phyloP scores from a whole-genome alignment of 2,888 invertebrate species.

The Girardia tigrina region DNA sequence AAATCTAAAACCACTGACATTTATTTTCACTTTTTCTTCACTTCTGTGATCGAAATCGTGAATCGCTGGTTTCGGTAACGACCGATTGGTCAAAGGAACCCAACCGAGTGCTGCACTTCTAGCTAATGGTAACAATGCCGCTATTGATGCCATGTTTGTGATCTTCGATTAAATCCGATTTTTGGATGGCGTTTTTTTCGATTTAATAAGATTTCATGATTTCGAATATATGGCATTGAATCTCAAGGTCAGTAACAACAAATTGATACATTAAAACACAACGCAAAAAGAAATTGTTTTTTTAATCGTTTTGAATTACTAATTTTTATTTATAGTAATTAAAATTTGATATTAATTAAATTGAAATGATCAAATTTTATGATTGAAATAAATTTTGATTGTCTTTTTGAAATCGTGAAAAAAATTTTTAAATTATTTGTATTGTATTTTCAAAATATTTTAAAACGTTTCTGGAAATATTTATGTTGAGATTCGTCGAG shows the following conservation, averaged over 20 bases:
- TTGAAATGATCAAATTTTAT: too few species aligned
- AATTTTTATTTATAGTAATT: too few species aligned
- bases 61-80: slow-evolving; percentile 85
- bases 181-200: background rate
- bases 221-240: background rate
- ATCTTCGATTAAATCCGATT: background rate
- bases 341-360: too few species aligned
- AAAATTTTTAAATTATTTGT: too few species aligned
- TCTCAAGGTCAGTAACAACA: background rate
- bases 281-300: too few species aligned
- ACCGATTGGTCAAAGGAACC: slow-evolving; percentile 97
- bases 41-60: slow-evolving; percentile 58
- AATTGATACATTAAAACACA: background rate
- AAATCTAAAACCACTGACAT: slow-evolving; percentile 79
- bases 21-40: slow-evolving; percentile 91
- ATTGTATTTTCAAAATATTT: too few species aligned
- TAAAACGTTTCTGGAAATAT: too few species aligned
- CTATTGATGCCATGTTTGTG: slow-evolving; percentile 87
- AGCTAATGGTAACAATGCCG: slow-evolving; percentile 99
- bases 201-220: slow-evolving; percentile 8
- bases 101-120: slow-evolving; percentile 99
- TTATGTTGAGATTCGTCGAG: too few species aligned
- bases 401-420: too few species aligned
- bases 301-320: too few species aligned
- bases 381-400: too few species aligned